Conservation (phyloP, 64 coral and sea anemone species). For the Porites australiensis region DNA sequence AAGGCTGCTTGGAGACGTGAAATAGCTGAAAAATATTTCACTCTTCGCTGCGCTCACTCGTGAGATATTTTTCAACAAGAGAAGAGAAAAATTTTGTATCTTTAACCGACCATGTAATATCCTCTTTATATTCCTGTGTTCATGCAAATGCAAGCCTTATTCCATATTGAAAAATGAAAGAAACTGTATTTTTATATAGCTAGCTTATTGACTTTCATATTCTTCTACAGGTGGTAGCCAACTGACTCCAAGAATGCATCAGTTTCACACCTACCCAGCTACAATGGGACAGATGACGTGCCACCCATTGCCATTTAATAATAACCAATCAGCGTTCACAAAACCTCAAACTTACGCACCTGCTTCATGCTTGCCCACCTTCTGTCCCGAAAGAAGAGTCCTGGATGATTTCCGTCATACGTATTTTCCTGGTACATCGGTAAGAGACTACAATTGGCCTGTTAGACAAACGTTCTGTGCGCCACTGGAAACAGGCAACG, state of each 20-base stretch:
- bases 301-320: background rate
- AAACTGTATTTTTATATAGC: too few species aligned
- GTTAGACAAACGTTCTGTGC: background rate
- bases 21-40: too few species aligned
- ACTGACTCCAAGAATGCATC: background rate
- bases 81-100: too few species aligned
- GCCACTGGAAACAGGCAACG: constrained; percentile 4
- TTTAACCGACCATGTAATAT: too few species aligned
- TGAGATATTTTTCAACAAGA: too few species aligned
- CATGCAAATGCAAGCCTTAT: too few species aligned
- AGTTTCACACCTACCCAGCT: background rate
- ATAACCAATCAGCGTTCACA: background rate
- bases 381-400: background rate
- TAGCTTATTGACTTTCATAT: background rate
- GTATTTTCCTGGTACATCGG: background rate
- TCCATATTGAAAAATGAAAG: too few species aligned
- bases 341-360: background rate
- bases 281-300: background rate
- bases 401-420: background rate
- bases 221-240: background rate
- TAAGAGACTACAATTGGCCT: background rate
- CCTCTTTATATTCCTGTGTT: too few species aligned
- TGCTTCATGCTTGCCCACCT: background rate
- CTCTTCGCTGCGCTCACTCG: too few species aligned
- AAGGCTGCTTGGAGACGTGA: too few species aligned